Evolutionary conservation across 2,113 vertebrate species (phyloP).

Genomic region (Passer montanus): DNA sequence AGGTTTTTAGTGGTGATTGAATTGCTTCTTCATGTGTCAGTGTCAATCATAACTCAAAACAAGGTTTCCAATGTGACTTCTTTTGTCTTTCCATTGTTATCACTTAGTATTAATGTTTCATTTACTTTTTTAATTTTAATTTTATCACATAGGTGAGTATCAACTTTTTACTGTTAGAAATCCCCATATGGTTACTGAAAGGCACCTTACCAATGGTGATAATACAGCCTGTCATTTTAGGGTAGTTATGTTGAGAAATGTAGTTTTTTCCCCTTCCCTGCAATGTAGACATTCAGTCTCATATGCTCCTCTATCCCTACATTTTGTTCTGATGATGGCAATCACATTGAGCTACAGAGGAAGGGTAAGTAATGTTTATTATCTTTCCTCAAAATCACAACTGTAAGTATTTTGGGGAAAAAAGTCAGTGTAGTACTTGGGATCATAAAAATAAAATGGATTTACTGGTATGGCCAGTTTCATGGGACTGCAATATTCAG

Average conservation of each 20-base stretch:
- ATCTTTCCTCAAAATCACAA: background rate
- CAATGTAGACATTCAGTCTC: background rate
- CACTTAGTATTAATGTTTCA: background rate
- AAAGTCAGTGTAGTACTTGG: background rate
- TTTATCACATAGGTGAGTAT: slow-evolving; percentile 11
- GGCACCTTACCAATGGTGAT: background rate
- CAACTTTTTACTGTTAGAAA: background rate
- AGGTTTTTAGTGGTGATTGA: background rate
- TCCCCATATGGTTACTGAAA: background rate
- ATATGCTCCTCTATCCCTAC: background rate
- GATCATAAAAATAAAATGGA: background rate
- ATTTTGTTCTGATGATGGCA: slow-evolving; percentile 45
- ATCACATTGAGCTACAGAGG: slow-evolving; percentile 15
- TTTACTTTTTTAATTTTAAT: background rate
- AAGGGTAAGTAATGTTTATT: slow-evolving; percentile 35
- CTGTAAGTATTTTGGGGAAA: background rate
- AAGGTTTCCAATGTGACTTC: background rate
- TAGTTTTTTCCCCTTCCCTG: background rate
- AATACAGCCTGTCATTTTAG: background rate
- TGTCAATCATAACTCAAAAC: background rate
- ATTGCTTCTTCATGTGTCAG: background rate
- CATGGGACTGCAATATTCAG: background rate
- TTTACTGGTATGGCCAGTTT: background rate
- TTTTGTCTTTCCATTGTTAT: background rate
- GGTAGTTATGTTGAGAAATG: background rate